Conservation (phyloP, 2,113 vertebrate genomes). For the Ptyas mucosa region DNA sequence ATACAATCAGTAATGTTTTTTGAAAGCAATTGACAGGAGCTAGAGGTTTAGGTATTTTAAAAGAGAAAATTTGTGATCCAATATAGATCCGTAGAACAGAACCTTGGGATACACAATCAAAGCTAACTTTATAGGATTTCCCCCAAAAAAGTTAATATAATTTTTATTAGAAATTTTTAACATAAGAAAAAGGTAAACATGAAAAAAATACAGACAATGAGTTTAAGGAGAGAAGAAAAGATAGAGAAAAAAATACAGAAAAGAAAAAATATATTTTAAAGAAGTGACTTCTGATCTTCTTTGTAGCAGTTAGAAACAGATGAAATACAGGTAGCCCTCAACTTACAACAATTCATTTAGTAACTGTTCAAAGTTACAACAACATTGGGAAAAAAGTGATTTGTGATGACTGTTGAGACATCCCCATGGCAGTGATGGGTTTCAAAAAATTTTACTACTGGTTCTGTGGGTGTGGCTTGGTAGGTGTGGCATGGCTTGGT, state of each 20-base stretch:
- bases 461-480: no score
- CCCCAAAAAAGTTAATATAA: neutral
- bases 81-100: constrained; percentile 1
- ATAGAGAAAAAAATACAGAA: neutral
- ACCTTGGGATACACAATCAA: constrained; percentile 7
- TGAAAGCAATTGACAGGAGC: neutral
- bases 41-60: neutral
- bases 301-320: neutral
- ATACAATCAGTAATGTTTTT: neutral
- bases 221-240: neutral
- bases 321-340: neutral
- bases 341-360: neutral
- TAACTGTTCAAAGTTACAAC: neutral
- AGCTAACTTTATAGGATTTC: neutral
- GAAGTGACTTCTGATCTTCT: neutral
- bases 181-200: neutral
- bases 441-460: no score
- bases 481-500: no score
- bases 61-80: neutral
- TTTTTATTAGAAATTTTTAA: neutral
- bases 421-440: no score
- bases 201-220: neutral
- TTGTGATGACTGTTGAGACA: no score
- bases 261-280: neutral
- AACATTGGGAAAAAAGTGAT: neutral